A percentile compares a stretch with the other conserved stretches of the same genome.
phyloP scores from a whole-genome alignment of 1,140 invertebrate genomes.

The Whitmania pigra region DNA sequence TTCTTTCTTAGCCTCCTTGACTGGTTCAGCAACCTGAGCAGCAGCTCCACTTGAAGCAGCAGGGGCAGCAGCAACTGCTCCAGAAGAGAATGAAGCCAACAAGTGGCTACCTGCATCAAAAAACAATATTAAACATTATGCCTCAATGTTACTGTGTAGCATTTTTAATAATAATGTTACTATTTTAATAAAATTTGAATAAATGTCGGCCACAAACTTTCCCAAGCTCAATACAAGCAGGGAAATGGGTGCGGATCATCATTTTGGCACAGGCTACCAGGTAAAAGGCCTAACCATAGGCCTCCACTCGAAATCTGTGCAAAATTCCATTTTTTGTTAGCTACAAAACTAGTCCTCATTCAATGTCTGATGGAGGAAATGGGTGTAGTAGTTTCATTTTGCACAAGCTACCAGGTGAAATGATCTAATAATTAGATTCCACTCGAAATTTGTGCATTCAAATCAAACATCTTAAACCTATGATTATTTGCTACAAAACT shows the following conservation, averaged over 20 bases:
- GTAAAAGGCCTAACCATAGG: too few species aligned
- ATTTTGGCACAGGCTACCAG: not conserved
- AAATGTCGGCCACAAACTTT: constrained; percentile 9
- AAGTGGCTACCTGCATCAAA: constrained; percentile 23
- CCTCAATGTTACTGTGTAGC: not conserved
- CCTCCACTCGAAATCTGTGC: not conserved
- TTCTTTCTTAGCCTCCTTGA: constrained; percentile 34
- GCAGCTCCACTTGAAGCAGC: constrained; percentile 22
- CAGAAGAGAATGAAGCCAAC: constrained; percentile 14
- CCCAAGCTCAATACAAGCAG: too few species aligned
- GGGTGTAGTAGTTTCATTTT: constrained; percentile 1
- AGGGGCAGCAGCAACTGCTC: constrained; percentile 23
- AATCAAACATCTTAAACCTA: not conserved
- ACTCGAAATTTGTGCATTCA: not conserved
- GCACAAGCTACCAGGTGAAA: not conserved
- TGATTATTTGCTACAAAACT: not conserved
- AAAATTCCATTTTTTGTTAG: not conserved
- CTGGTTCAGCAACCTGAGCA: constrained; percentile 1
- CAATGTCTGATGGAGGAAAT: constrained; percentile 2
- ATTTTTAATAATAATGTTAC: too few species aligned
- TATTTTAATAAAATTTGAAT: not conserved
- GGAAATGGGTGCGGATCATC: not conserved
- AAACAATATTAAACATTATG: constrained; percentile 4
- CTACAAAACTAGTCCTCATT: constrained; percentile 7
- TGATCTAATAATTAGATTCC: not conserved